Base-by-base conservation (phyloP, 2,797 vertebrate genomes). In the Sebastiscus albofasciatus region DNA sequence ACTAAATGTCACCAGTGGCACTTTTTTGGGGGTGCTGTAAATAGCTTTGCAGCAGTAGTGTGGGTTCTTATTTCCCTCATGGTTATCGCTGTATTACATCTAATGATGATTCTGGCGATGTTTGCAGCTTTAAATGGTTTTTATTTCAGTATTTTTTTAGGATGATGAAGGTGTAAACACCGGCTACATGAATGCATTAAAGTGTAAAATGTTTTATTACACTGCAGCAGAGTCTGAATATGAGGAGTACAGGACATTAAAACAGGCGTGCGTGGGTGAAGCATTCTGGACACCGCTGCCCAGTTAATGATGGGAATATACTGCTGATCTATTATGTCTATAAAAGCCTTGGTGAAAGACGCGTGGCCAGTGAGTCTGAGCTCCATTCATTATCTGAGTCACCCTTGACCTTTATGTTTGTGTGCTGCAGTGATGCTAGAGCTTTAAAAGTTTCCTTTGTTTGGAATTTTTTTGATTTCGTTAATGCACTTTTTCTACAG, bases 321-420 rank as follows among this genome's bases (percentile, higher is more conserved):
- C 55, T 60, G 64, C 72, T 52, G 77, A 70, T 61, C 66, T 79
- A 33, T 77, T 77, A 33, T 33, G 18, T 72, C 46, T 39, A 34
- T 85, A 59, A 82, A 84, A 68, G 49, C 55, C 46, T 80, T 61
- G 14, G 22, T 20, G 31, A 49, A 66, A 69, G 60, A 77, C 24
- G 42, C 42, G 33, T 13, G 12, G 27, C 6, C 39, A 39, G 66
- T 14, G 33, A 33, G 62, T 58, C 77, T 52, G 56, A 46, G 65
- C 59, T 80, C 34, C 4, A 24, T 77, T 79, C 24, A 70, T 79
- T 66, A 71, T 56, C 24, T 0, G 3, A 42, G 54, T 78, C 77
- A 68, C 74, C 79, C 14, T 13, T 56, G 67, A 82, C 81, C 84
- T 87, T 77, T 52, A 26, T 24, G 26, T 31, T 34, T 34, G 29